Evolutionary conservation across 2,797 vertebrate genomes (phyloP), one percentile per base, ranked within the genome.

Genomic region (Tachyglossus aculeatus): DNA sequence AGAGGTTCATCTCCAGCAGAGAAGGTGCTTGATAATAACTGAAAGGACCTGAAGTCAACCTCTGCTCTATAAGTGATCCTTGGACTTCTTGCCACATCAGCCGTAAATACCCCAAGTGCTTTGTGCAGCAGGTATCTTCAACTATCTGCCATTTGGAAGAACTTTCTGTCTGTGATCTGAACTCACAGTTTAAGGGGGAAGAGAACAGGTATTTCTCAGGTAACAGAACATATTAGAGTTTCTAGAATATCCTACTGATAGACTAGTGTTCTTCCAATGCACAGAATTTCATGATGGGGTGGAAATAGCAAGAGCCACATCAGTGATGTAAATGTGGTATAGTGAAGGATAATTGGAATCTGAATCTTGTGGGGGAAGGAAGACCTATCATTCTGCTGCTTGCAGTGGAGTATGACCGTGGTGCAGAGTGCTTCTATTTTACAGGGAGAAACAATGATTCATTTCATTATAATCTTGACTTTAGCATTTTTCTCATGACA

Each of bases 401-500:
- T 34, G 67, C 61, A 45, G 53, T 43, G 45, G 33, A 71, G 36
- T 43, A 19, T 1, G 7, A 18, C 2, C 48, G 43, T 60, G 33
- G 59, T 74, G 64, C 34, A 67, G 55, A 82, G 59, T 18, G 36
- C 67, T 64, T 58, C 58, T 76, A 60, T 67, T 76, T 61, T 75
- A 56, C 59, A 67, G 72, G 62, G 77, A 82, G 77, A 77, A 88
- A 81, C 62, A 76, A 24, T 77, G 81, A 88, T 84, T 88, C 70
- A 72, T 54, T 83, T 71, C 13, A 45, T 60, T 70, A 76, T 82
- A 52, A 81, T 75, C 79, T 85, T 67, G 66, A 83, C 39, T 51
- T 81, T 32, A 81, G 60, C 52, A 14, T 82, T 87, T 86, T 82
- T 81, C 77, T 86, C 71, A 71, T 88, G 81, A 78, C 67, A 77